These are phyloP conservation scores for Arenaria interpres DNA, from an alignment of 2,113 vertebrate species.

Conservation along the genomic window DNA sequence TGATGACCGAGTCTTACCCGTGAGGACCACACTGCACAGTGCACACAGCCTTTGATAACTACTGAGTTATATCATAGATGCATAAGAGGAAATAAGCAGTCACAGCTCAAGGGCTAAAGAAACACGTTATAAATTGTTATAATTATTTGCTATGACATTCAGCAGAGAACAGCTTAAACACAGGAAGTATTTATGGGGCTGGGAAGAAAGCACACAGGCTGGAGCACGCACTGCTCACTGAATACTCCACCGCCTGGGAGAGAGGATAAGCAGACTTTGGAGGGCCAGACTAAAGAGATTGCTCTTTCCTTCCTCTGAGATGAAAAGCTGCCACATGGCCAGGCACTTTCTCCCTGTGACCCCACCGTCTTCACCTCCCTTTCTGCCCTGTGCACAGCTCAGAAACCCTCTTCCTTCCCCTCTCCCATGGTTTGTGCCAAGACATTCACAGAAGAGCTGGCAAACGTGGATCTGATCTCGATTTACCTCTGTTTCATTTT, in stretches of 20 bases:
- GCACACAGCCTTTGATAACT: neutral
- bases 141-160: neutral
- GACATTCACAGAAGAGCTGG: neutral
- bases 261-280: neutral
- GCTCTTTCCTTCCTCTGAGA: neutral
- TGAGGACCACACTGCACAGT: accelerated
- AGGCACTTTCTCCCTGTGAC: neutral
- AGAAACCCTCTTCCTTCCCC: neutral
- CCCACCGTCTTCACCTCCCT: accelerated
- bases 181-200: neutral
- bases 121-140: neutral
- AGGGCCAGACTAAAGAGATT: neutral
- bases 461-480: neutral
- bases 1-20: neutral
- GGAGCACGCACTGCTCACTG: neutral
- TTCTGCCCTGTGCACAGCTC: neutral
- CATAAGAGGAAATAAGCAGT: neutral
- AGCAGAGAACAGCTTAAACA: neutral
- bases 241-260: neutral
- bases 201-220: neutral
- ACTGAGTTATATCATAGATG: neutral
- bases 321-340: neutral
- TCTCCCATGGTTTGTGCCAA: accelerated
- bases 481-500: neutral
- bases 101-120: neutral